Evolutionary conservation across 2,113 vertebrate genomes (phyloP), one percentile per base, ranked within the genome.

Genomic region (Thunnus maccoyii): DNA sequence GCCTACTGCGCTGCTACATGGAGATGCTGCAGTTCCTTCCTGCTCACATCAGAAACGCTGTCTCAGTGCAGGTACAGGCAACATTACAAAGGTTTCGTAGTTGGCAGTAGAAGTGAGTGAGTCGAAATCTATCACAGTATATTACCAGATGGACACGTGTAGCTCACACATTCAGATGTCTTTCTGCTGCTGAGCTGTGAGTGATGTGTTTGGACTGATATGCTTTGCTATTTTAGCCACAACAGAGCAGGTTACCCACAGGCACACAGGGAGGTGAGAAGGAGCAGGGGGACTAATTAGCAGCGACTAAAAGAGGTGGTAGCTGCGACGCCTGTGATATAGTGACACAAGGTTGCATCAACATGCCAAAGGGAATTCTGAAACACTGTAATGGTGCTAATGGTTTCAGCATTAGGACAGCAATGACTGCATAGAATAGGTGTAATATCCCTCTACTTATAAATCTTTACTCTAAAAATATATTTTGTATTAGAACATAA

Each of bases 21-120:
- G 98, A 99, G 94, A 99, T 99, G 97, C 96, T 98, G 83, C 97
- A 97, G 78, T 95, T 95, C 89, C 96, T 99, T 89, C 98, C 98
- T 69, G 88, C 96, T 83, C 93, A 95, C 91, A 96, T 99, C 93
- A 96, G 96, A 92, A 98, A 96, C 69, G 97, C 97, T 0, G 96
- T 99, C 92, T 98, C 97, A 82, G 97, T 99, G 17, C 98, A 99
- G 97, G 98, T 99, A 94, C 17, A 3, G 22, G 3, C 17, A 16
- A 0, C 10, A 15, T 18, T 3, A 60, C n/a, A 13, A 12, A 11
- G 32, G 3, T 62, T 62, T 62, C 27, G 3, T 32, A 32, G 32
- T 32, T 36, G 5, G 32, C 32, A 18, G 17, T 61, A 11, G 30
- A 61, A 9, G 17, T 41, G 16, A 2, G 18, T 41, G 32, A 41